A percentile compares a stretch with the other conserved stretches of the same genome.
phyloP scores from a whole-genome alignment of 1,140 invertebrate species.

The Phymorhynchus buccinoides region DNA sequence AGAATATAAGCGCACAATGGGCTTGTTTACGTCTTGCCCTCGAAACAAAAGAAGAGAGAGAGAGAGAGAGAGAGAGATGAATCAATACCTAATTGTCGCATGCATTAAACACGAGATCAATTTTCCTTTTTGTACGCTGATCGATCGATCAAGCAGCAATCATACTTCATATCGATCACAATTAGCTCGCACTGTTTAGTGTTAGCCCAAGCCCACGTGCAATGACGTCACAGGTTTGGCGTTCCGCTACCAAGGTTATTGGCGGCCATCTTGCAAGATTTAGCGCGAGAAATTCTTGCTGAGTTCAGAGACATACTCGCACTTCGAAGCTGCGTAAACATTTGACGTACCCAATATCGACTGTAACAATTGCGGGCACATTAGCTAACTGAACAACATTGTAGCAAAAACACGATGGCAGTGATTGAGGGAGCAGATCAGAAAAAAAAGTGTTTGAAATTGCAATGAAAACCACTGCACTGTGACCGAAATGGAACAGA shows the following conservation, averaged over 20 bases:
- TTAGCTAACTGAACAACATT: neutral
- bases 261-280: conserved; percentile 5
- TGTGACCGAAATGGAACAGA: too few relatives aligned
- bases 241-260: conserved; percentile 28
- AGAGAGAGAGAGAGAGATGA: conserved; percentile 11
- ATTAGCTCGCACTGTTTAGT: neutral
- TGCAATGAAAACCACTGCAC: too few relatives aligned
- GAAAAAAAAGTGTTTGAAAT: too few relatives aligned
- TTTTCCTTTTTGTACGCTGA: neutral
- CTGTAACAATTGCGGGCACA: neutral
- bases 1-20: too few relatives aligned
- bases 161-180: neutral
- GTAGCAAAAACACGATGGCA: neutral
- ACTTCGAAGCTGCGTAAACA: too few relatives aligned
- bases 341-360: neutral
- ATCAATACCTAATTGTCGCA: neutral
- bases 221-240: neutral
- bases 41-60: neutral
- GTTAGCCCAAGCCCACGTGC: neutral
- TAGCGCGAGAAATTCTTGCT: neutral
- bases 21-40: too few relatives aligned
- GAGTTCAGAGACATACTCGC: neutral
- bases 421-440: neutral
- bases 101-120: neutral
- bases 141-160: neutral